Percentiles rank a stretch among this genome's conserved stretches.
These are phyloP conservation scores for Cotesia chilonis DNA, from an alignment of 1,140 invertebrate genomes.

Conservation along the genomic window DNA sequence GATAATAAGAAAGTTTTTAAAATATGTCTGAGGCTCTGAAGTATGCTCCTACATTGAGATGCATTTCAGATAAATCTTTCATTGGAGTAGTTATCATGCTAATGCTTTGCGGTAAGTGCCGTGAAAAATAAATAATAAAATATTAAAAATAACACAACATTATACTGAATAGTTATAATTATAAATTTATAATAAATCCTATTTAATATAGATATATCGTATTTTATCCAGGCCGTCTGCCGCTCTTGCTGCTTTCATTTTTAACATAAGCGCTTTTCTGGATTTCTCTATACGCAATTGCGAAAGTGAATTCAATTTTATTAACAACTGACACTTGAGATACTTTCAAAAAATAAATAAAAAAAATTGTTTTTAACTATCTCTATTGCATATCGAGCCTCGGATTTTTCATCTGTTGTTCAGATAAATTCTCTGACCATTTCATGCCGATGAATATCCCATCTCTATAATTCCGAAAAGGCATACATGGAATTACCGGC, in stretches of 20 bases:
- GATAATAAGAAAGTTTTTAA: background rate
- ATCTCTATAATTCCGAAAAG: too few species aligned
- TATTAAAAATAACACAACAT: background rate
- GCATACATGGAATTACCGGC: too few species aligned
- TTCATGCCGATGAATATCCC: too few species aligned
- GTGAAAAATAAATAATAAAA: too few species aligned
- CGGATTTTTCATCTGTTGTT: too few species aligned
- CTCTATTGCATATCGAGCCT: background rate
- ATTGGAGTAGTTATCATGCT: slow-evolving; percentile 9
- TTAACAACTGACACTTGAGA: background rate
- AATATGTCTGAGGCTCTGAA: too few species aligned
- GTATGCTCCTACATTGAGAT: background rate
- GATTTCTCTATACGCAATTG: slow-evolving; percentile 12
- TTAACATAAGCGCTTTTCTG: slow-evolving; percentile 23
- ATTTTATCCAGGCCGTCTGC: slow-evolving; percentile 19
- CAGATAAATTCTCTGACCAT: too few species aligned
- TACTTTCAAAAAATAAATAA: background rate
- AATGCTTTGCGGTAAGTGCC: slow-evolving; percentile 8
- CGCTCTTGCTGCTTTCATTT: slow-evolving; percentile 27
- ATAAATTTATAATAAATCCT: too few species aligned
- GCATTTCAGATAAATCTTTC: slow-evolving; percentile 17
- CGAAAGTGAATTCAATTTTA: slow-evolving; percentile 14
- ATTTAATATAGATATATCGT: too few species aligned
- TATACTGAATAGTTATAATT: too few species aligned
- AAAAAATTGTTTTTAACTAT: background rate